These are phyloP conservation scores for Nasonia longicornis DNA, from an alignment of 1,140 invertebrate genomes.

Conservation along the genomic window DNA sequence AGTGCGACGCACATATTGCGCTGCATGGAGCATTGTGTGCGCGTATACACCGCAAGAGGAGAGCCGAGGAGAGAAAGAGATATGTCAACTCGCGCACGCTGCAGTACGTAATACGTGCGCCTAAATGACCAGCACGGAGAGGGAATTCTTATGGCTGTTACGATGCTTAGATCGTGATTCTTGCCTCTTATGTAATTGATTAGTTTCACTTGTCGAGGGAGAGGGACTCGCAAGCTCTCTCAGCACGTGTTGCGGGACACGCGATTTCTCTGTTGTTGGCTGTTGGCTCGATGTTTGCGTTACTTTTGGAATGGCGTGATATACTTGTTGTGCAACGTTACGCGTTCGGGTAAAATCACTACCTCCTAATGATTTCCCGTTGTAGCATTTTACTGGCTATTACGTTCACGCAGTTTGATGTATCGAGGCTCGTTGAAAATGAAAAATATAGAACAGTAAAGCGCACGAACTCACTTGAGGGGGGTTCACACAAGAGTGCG, in stretches of 20 bases:
- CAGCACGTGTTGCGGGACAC: too few relatives aligned
- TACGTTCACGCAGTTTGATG: too few relatives aligned
- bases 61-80: neutral
- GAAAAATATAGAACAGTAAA: too few relatives aligned
- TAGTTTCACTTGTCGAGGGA: conserved; percentile 33
- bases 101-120: neutral
- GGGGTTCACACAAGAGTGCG: neutral
- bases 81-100: conserved; percentile 12
- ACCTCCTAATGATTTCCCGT: too few relatives aligned
- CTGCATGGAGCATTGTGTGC: conserved; percentile 28
- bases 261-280: too few relatives aligned
- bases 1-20: neutral
- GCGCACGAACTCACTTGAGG: neutral
- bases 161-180: conserved; percentile 31
- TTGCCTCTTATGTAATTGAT: conserved; percentile 43
- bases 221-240: too few relatives aligned
- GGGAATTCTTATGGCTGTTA: conserved; percentile 29
- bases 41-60: neutral
- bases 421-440: neutral
- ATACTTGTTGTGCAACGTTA: too few relatives aligned
- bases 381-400: too few relatives aligned
- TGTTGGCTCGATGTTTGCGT: too few relatives aligned
- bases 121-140: conserved; percentile 28
- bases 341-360: too few relatives aligned
- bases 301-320: too few relatives aligned